Evolutionary conservation across 2,797 vertebrate species (phyloP), one percentile per base, ranked within the genome.

Genomic region (Propithecus perrieri): DNA sequence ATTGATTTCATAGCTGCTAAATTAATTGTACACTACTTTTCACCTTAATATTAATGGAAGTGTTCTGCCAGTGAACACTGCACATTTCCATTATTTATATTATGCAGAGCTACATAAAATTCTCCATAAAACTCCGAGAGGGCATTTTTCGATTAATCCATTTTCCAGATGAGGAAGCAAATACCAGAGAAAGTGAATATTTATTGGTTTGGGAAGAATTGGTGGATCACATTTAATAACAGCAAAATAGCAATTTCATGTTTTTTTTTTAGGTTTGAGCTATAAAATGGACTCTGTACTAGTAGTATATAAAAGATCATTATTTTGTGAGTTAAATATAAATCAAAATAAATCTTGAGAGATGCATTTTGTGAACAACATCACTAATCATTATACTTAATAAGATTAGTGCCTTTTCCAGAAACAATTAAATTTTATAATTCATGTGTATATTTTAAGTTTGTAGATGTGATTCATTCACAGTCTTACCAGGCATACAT

Each of bases 401-500:
- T 96, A 86, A 57, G 84, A 96, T 97, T 85, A 97, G 90, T 96
- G 9, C 26, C 67, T 97, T 94, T 97, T 91, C 79, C 33, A 95
- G 72, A 91, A 87, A 92, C 76, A 96, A 93, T 91, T 94, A 97
- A 96, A 81, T 89, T 96, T 93, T 89, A 93, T 96, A 98, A 98
- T 98, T 98, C 98, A 97, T 98, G 97, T 63, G 46, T 96, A 87
- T 94, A 95, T 80, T 98, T 97, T 96, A 50, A 59, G 89, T 96
- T 97, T 95, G 26, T 87, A 55, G 72, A 91, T 98, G 35, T 89
- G 81, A 95, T 97, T 98, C 74, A 97, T 98, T 98, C 75, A 69
- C 10, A 78, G 38, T 90, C 59, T 96, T 8, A 96, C 83, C 84
- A 85, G 71, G 65, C 96, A 67, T 41, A 97, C 88, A 94, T 65